phyloP scores from a whole-genome alignment of 2,888 invertebrate genomes.

The Cactoblastis cactorum region DNA sequence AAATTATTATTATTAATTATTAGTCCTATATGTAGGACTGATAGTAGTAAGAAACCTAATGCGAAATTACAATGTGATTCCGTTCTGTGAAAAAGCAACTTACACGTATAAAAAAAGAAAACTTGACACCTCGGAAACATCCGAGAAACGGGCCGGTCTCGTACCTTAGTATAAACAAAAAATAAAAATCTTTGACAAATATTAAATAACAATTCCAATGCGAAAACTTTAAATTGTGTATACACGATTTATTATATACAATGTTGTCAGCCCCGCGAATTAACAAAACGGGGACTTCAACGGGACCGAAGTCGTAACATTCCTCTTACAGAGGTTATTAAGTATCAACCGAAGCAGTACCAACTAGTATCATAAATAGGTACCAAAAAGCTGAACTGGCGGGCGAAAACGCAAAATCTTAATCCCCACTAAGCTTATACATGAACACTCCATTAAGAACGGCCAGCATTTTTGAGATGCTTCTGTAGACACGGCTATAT shows the following conservation, averaged over 20 bases:
- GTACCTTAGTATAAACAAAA: conserved; percentile 4
- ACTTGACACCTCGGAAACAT: not conserved
- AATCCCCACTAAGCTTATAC: not conserved
- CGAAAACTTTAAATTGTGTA: conserved; percentile 3
- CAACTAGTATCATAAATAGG: no score
- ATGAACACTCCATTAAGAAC: not conserved
- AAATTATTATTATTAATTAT: no score
- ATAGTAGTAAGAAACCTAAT: no score
- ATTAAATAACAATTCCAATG: conserved; percentile 3
- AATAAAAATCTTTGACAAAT: conserved; percentile 7
- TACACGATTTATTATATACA: not conserved
- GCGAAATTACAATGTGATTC: no score
- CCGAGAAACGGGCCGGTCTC: not conserved
- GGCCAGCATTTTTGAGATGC: no score
- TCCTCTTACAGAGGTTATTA: no score
- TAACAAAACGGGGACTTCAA: not conserved
- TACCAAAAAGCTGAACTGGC: no score
- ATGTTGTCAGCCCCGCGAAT: not conserved
- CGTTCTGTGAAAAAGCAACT: no score
- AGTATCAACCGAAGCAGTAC: no score
- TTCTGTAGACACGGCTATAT: no score
- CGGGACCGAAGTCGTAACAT: not conserved
- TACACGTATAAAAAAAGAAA: not conserved
- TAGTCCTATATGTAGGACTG: no score
- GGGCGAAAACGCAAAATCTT: not conserved